These are phyloP conservation scores for Semaprochilodus insignis DNA, from an alignment of 2,797 vertebrate species.

Conservation along the genomic window DNA sequence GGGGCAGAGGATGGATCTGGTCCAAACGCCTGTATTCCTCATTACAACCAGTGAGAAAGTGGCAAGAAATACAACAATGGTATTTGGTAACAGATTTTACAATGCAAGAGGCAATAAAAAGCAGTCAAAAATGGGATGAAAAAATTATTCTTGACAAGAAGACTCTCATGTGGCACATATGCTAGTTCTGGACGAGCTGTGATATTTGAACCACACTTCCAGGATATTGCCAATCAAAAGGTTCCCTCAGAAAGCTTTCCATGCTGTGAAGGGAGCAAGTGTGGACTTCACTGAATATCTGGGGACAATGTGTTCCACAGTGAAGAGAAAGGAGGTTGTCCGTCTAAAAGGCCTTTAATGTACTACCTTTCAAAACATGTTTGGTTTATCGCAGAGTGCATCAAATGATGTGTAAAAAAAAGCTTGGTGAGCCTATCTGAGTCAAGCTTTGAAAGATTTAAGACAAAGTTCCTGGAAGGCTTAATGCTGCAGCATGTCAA, in stretches of 20 bases:
- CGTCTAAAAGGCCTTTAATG: background rate
- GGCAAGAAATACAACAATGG: constrained; percentile 64
- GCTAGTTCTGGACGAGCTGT: constrained; percentile 63
- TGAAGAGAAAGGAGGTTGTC: background rate
- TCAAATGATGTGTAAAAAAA: background rate
- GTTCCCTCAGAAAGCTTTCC: constrained; percentile 63
- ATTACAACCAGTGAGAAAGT: constrained; percentile 64
- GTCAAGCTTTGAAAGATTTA: background rate
- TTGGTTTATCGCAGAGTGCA: background rate
- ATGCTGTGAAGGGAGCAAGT: constrained; percentile 59
- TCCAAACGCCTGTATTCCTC: constrained; percentile 51
- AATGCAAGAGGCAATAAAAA: constrained; percentile 64
- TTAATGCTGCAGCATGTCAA: background rate
- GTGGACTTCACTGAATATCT: constrained; percentile 20
- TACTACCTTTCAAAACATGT: background rate
- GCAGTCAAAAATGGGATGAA: constrained; percentile 56
- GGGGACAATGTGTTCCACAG: background rate
- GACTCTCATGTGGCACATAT: constrained; percentile 66
- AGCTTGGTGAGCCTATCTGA: background rate
- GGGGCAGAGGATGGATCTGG: constrained; percentile 51
- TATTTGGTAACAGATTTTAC: constrained; percentile 62
- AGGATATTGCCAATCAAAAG: constrained; percentile 69
- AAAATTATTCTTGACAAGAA: constrained; percentile 64
- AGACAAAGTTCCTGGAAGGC: background rate
- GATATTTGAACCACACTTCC: constrained; percentile 68